phyloP scores from a whole-genome alignment of 2,888 invertebrate species.

The Caenorhabditis sp. region DNA sequence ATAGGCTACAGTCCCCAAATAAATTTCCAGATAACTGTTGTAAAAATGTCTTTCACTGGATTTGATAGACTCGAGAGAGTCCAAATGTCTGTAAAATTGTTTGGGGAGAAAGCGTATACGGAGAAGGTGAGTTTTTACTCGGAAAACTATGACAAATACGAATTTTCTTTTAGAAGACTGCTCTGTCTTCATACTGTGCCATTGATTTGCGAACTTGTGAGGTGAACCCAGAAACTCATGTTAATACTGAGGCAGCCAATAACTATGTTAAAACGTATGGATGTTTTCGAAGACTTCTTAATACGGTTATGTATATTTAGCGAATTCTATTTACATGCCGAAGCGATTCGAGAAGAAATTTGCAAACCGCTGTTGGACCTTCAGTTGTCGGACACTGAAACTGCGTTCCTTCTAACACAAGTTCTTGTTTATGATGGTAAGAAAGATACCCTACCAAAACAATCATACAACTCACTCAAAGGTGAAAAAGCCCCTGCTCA shows the following conservation, averaged over 20 bases:
- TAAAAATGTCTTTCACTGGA: constrained; percentile 46
- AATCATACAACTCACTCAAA: neutral
- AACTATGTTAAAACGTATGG: constrained; percentile 39
- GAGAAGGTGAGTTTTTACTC: too few species aligned
- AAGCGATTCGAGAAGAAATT: constrained; percentile 35
- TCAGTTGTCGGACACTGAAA: constrained; percentile 51
- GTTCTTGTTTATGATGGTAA: constrained; percentile 43
- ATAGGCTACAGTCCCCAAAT: too few species aligned
- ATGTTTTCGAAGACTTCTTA: neutral
- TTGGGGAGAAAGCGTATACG: constrained; percentile 37
- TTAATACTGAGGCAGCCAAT: constrained; percentile 38
- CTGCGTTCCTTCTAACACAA: constrained; percentile 36
- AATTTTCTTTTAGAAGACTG: constrained; percentile 37
- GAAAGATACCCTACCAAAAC: neutral
- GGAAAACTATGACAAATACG: too few species aligned
- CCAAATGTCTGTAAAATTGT: constrained; percentile 45
- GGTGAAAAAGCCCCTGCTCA: constrained; percentile 25
- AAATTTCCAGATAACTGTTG: constrained; percentile 40
- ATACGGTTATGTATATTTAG: constrained; percentile 9
- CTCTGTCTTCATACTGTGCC: constrained; percentile 47
- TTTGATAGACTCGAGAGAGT: constrained; percentile 52
- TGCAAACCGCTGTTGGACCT: constrained; percentile 43
- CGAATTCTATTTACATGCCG: constrained; percentile 30
- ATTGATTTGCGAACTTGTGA: constrained; percentile 24
- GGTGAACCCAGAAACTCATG: constrained; percentile 34